Base-by-base conservation (phyloP, 2,888 invertebrate genomes). In the Troglohyphantes excavatus region DNA sequence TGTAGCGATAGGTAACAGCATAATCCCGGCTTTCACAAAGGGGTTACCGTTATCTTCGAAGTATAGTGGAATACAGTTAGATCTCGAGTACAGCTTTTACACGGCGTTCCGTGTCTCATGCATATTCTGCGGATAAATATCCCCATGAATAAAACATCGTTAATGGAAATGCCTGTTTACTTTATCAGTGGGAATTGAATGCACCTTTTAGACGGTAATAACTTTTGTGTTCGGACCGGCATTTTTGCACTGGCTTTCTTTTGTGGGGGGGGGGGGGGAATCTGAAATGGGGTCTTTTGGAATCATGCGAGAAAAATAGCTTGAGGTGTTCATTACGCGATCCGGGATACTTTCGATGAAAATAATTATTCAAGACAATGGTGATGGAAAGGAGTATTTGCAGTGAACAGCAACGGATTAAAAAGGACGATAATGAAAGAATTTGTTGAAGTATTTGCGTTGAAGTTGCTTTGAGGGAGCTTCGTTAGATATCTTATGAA, bases 81-180 rank as follows among this genome's bases (percentile, higher is more conserved):
- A 13, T 46, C 2, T 46, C 2, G 17, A 46, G 17, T 9, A 7
- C 17, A 17, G 46, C 46, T 46, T 46, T 13, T 46, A 46, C 46
- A 13, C 9, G 2, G 2, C 2, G 11, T 46, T 46, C 17, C 9
- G 3, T 63, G 63, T 13, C 29, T 65, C 27, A 65, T 65, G 65
- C 29, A 70, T 33, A 70, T 70, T 29, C 70, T 19, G 7, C 5
- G 21, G 21, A 70, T 39, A 19, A 21, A 70, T 70, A n/a, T 39
- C 0, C 9, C 19, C 19, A 70, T 70, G 70, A 70, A 70, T 70
- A 70, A 70, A 70, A 70, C 70, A 70, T 39, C 6, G 7, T 33
- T 39, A 33, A 70, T 33, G 29, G 39, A 70, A 39, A 70, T 39
- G 39, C 23, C 5, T 33, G 21, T 33, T 21, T 13, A 21, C 21